Base-by-base conservation (phyloP, 2,113 vertebrate genomes). In the Chloebia gouldiae region DNA sequence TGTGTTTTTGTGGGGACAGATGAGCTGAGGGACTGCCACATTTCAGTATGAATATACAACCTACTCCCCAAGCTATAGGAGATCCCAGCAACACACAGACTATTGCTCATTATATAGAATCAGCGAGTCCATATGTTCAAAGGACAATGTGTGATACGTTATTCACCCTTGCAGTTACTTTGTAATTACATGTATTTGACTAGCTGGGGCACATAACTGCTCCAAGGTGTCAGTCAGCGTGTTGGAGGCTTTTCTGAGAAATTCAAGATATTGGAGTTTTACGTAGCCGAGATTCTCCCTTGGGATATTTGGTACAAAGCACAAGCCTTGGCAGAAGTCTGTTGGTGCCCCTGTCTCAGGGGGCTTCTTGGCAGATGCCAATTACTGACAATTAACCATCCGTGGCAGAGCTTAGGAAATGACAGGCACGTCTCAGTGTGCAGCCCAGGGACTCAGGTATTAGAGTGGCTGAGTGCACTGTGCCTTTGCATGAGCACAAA, bases 101-200 rank as follows among this genome's bases (percentile, higher is more conserved):
- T 95, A 60, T 86, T 80, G 59, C 87, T 95, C 44, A 63, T 83
- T 92, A 88, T 45, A 24, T 37, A 71, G 82, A 83, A 78, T 90
- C 82, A 86, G 65, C 0, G 3, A 75, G 72, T 81, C 72, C 64
- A 13, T 96, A 79, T 93, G 77, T 78, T 96, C 88, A 78, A 65
- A 56, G 13, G 27, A 31, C 6, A 28, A 78, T 45, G 60, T 81
- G 88, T 75, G 76, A 88, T 88, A 39, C 31, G 61, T 90, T 88
- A 95, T 92, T 95, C 90, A 90, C 95, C 56, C 59, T 81, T 81
- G 66, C 60, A 83, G 68, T 80, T 85, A 64, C 64, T 88, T 75
- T 53, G 37, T 66, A 71, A 86, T 88, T 88, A 31, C 51, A 12
- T 33, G 18, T 44, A 15, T 88, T 90, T 86, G 82, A 49, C 63